These are phyloP conservation scores for Cebus imitator DNA, from an alignment of 2,113 vertebrate genomes.

Conservation along the genomic window DNA sequence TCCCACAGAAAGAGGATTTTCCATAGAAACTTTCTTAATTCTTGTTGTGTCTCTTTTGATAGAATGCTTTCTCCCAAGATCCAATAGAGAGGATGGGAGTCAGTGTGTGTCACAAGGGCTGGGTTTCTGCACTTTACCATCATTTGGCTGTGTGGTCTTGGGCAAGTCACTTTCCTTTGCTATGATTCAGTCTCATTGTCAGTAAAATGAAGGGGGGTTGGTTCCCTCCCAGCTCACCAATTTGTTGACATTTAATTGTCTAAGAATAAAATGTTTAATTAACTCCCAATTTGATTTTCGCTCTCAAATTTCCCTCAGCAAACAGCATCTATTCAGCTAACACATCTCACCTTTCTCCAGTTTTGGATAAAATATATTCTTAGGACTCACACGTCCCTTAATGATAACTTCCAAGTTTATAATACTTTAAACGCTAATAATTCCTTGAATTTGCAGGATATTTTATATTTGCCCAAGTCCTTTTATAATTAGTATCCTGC, in stretches of 20 bases:
- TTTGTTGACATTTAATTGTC: conserved; percentile 23
- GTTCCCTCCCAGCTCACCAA: not conserved
- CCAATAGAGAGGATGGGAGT: not conserved
- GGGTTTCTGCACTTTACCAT: too few species aligned
- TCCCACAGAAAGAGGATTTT: conserved; percentile 49
- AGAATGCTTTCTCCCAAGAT: not conserved
- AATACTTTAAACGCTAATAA: not conserved
- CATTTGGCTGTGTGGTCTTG: not conserved
- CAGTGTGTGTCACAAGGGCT: not conserved
- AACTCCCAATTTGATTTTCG: not conserved
- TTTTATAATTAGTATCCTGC: not conserved
- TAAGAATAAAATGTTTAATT: not conserved
- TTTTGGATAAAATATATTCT: not conserved
- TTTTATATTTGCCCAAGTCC: not conserved
- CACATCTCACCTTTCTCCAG: not conserved
- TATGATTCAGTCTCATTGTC: not conserved
- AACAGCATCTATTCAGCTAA: not conserved
- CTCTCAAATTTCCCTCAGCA: not conserved
- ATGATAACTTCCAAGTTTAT: not conserved
- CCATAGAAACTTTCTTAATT: not conserved
- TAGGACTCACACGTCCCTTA: not conserved
- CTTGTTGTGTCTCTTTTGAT: not conserved
- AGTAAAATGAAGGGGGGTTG: not conserved
- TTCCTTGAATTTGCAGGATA: not conserved
- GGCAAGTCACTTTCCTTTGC: not conserved